Evolutionary conservation across 2,888 invertebrate genomes (phyloP).

Genomic region (Lepas anatifera): DNA sequence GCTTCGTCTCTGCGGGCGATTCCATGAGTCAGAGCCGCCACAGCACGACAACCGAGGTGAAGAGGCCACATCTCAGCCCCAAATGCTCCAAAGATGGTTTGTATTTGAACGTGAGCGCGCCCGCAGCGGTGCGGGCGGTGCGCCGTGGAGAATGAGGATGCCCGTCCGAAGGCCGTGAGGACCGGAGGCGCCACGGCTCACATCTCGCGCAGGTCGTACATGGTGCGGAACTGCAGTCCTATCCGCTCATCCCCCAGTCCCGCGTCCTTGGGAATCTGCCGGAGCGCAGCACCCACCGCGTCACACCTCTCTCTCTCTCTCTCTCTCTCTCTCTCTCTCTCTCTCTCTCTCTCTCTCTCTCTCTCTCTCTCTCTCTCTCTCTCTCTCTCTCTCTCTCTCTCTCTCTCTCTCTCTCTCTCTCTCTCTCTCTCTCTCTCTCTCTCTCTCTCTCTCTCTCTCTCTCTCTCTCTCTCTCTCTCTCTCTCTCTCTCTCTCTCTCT

Average conservation of each 20-base stretch:
- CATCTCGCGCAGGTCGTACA: slow-evolving; percentile 25
- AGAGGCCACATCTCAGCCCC: too few relatives aligned
- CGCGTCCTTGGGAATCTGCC: slow-evolving; percentile 35
- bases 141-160: too few relatives aligned
- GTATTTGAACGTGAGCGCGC: too few relatives aligned
- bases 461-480: not conserved
- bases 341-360: not conserved
- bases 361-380: not conserved
- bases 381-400: not conserved
- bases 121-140: too few relatives aligned
- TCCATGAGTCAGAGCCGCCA: too few relatives aligned
- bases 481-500: slow-evolving; percentile 16
- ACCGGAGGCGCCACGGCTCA: too few relatives aligned
- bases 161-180: too few relatives aligned
- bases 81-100: too few relatives aligned
- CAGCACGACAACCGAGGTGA: too few relatives aligned
- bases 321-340: not conserved
- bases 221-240: slow-evolving; percentile 36
- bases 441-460: not conserved
- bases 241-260: slow-evolving; percentile 34
- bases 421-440: not conserved
- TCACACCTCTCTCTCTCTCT: not conserved
- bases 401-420: not conserved
- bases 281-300: not conserved
- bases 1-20: too few relatives aligned